Percentiles rank a stretch among this genome's conserved stretches.
Evolutionary conservation across 2,888 invertebrate species (phyloP).

Genomic region (Priocnemis perturbator): DNA sequence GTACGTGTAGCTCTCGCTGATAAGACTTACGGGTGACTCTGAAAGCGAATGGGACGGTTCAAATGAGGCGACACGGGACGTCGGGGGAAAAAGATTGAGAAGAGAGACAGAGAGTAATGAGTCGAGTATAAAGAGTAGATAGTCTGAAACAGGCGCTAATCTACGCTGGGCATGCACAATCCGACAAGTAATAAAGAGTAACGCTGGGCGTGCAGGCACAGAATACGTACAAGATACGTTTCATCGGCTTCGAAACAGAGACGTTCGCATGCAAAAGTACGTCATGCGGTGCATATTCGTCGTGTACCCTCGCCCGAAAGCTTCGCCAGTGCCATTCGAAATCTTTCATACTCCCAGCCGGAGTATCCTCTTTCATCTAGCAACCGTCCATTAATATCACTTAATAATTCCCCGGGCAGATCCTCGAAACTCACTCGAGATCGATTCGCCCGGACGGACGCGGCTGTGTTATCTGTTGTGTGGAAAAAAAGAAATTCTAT

Average conservation of each 20-base stretch:
- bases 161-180: conserved; percentile 43
- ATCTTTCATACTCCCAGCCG: too few relatives aligned
- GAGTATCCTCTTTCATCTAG: too few relatives aligned
- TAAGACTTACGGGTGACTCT: too few relatives aligned
- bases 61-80: too few relatives aligned
- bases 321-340: conserved; percentile 12
- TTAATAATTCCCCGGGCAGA: too few relatives aligned
- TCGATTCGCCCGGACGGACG: too few relatives aligned
- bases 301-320: conserved; percentile 41
- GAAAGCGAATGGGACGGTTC: conserved; percentile 2
- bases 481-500: too few relatives aligned
- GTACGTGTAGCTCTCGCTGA: too few relatives aligned
- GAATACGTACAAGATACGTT: conserved; percentile 37
- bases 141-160: conserved; percentile 47
- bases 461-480: too few relatives aligned
- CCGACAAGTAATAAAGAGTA: conserved; percentile 42
- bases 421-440: too few relatives aligned
- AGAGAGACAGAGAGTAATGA: conserved; percentile 45
- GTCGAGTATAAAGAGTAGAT: conserved; percentile 58
- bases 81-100: conserved; percentile 7
- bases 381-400: too few relatives aligned
- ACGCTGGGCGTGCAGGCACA: conserved; percentile 43
- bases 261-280: conserved; percentile 50
- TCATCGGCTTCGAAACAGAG: conserved; percentile 28
- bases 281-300: conserved; percentile 56